A percentile compares a stretch with the other conserved stretches of the same genome.
Conservation (phyloP, 2,113 vertebrate species). For the Pithys albifrons region DNA sequence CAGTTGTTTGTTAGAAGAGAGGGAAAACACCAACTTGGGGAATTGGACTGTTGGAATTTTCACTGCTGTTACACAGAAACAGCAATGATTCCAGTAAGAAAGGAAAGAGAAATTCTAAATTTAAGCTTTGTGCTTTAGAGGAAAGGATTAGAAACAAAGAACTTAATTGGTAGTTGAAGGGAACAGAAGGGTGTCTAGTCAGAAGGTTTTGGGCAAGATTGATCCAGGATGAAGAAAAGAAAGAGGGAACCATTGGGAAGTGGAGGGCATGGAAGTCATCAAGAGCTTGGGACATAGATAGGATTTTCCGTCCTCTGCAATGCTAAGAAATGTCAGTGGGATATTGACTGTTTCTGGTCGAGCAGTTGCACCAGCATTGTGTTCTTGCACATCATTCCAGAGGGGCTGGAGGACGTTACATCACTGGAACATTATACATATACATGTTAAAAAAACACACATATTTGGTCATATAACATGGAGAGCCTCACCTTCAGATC, state of each 20-base stretch:
- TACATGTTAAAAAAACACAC: background rate
- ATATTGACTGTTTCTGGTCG: background rate
- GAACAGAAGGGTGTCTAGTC: background rate
- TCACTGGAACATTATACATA: background rate
- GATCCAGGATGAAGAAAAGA: background rate
- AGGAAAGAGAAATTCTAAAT: background rate
- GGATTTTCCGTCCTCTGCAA: background rate
- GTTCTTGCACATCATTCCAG: background rate
- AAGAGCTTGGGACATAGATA: background rate
- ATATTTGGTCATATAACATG: background rate
- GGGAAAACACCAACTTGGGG: accelerated
- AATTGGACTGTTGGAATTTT: background rate
- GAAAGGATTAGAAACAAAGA: background rate
- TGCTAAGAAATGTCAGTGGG: background rate
- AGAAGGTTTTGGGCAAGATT: background rate
- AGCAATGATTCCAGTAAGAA: background rate
- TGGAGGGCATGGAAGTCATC: background rate
- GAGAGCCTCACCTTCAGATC: background rate
- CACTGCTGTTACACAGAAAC: background rate
- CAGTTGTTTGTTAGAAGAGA: background rate
- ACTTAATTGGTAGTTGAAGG: background rate
- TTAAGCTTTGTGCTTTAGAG: background rate
- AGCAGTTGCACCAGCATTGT: background rate
- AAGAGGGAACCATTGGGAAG: background rate
- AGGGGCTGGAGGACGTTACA: background rate